Evolutionary conservation across 2,113 vertebrate species (phyloP).

Genomic region (Pyxicephalus adspersus): DNA sequence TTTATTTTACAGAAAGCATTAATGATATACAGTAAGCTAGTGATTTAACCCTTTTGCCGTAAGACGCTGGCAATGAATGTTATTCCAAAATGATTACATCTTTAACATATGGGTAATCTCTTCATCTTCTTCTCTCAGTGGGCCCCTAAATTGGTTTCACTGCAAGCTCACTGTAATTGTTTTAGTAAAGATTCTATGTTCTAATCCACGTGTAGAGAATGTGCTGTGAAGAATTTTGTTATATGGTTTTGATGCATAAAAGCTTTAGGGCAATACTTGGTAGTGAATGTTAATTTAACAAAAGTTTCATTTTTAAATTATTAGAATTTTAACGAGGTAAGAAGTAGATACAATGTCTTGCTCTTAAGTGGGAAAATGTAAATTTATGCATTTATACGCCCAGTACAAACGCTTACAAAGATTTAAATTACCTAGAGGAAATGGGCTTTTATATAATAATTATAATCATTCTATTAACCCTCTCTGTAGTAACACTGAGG

Average conservation of each 20-base stretch:
- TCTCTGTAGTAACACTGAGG: too few species aligned
- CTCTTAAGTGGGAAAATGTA: too few species aligned
- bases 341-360: too few species aligned
- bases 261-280: neutral
- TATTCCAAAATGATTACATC: conserved; percentile 27
- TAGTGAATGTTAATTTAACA: too few species aligned
- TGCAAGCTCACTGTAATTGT: conserved; percentile 19
- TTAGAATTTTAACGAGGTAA: too few species aligned
- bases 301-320: too few species aligned
- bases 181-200: neutral
- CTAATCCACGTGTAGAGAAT: neutral
- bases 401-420: too few species aligned
- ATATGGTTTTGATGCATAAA: neutral
- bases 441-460: too few species aligned
- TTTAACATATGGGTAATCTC: conserved; percentile 46
- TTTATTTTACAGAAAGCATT: neutral
- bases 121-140: conserved; percentile 33
- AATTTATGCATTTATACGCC: too few species aligned
- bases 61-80: conserved; percentile 4
- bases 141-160: conserved; percentile 41
- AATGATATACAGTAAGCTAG: neutral
- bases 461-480: too few species aligned
- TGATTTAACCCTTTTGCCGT: conserved; percentile 4
- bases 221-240: neutral
- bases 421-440: too few species aligned